phyloP scores from a whole-genome alignment of 2,113 vertebrate species.

The Bothrops jararaca region DNA sequence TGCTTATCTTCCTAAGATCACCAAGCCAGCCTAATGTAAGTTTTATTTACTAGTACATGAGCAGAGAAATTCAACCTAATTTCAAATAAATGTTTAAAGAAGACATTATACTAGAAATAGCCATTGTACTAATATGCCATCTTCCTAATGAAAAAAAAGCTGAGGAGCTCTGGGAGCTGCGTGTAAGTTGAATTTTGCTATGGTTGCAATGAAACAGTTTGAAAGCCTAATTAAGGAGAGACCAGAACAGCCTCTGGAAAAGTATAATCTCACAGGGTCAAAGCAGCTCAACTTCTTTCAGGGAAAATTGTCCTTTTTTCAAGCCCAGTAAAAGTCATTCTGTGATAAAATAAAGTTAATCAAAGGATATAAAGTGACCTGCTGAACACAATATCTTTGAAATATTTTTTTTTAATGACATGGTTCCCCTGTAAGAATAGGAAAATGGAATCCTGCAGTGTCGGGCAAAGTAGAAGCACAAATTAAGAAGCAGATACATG shows the following conservation, averaged over 20 bases:
- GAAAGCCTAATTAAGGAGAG: constrained; percentile 15
- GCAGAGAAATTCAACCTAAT: background rate
- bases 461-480: background rate
- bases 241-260: background rate
- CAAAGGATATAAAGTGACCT: constrained; percentile 35
- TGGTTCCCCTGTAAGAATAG: constrained; percentile 14
- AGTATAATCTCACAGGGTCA: background rate
- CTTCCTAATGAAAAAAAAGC: background rate
- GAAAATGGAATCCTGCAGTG: constrained; percentile 26
- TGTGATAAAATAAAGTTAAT: constrained; percentile 9
- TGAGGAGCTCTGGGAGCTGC: background rate
- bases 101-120: constrained; percentile 1
- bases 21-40: background rate
- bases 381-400: constrained; percentile 28
- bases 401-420: constrained; percentile 31
- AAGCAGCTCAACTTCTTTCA: constrained; percentile 6
- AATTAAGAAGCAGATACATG: constrained; percentile 13
- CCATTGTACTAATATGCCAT: background rate
- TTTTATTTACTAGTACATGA: background rate
- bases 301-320: constrained; percentile 16
- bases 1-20: background rate
- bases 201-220: background rate
- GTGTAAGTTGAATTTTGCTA: background rate
- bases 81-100: background rate
- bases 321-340: fast-evolving